Percentiles rank a stretch among this genome's conserved stretches.
phyloP scores from a whole-genome alignment of 2,113 vertebrate species.

The Aegotheles bennettii region DNA sequence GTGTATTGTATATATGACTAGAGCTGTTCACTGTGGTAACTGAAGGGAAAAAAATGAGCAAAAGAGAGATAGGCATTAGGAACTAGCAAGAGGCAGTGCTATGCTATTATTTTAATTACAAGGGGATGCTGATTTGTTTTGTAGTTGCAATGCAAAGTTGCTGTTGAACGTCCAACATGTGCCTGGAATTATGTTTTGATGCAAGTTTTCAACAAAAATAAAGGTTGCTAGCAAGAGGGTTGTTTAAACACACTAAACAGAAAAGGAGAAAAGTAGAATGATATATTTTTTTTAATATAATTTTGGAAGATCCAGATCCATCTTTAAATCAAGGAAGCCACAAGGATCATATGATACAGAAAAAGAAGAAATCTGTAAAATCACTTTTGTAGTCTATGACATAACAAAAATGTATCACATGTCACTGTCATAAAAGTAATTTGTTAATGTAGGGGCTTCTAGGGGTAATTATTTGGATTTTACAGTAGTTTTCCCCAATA shows the following conservation, averaged over 20 bases:
- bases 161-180: slow-evolving; percentile 15
- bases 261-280: neutral
- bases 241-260: neutral
- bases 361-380: neutral
- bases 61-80: neutral
- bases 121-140: neutral
- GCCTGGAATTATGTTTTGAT: neutral
- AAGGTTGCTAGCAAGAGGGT: neutral
- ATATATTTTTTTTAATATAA: neutral
- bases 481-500: neutral
- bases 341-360: neutral
- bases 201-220: slow-evolving; percentile 1
- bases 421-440: neutral
- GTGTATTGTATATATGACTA: slow-evolving; percentile 8
- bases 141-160: neutral
- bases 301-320: neutral
- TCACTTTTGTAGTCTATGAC: neutral
- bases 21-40: slow-evolving; percentile 36
- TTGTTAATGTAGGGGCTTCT: neutral
- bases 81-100: slow-evolving; percentile 1
- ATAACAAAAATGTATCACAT: neutral
- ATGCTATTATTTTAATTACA: slow-evolving; percentile 54
- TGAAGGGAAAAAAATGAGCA: neutral
- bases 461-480: neutral
- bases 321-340: neutral